Base-by-base conservation (phyloP, 2,888 invertebrate species). In the Trichogramma dendrolimi region DNA sequence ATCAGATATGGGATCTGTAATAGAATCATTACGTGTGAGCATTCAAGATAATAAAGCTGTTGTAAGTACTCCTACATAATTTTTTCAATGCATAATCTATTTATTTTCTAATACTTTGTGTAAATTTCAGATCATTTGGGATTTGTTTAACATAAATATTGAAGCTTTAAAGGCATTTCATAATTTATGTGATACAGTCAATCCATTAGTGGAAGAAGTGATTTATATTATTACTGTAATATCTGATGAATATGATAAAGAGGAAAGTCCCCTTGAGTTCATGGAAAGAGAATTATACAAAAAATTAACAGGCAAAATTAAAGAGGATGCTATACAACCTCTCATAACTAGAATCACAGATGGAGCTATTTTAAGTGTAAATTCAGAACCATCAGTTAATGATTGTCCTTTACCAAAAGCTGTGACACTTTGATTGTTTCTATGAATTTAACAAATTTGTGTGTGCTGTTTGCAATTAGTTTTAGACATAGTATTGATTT, bases 101-200 rank as follows among this genome's bases (percentile, higher is more conserved):
- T 38, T 5, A 40, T n/a, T 27, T 44, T 51, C 8, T 40, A 40
- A 39, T n/a, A 14, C 39, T 39, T 56, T n/a, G 39, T 43, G 59
- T 64, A 64, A 61, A 52, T 71, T 72, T 44, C 66, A 79, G 78
- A 67, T 79, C 44, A 61, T 79, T 49, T 67, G 69, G 11, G 73
- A 79, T 61, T 60, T 79, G 14, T 60, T 79, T 43, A 69, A 67
- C 8, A 62, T 77, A 47, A 63, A 75, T 62, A 61, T 69, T 14
- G 66, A 71, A 43, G 75, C 75, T 4, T 63, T 78, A 2, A 80
- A 78, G 69, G 83, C 83, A 4, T 81, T 86, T 67, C 86, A 86
- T 68, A 75, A 80, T 60, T 80, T 86, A 67, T 86, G 85, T 67
- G 86, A 86, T 69, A 81, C 81, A 41, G 66, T 80, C 51, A 80